Evolutionary conservation across 2,797 vertebrate genomes (phyloP).

Genomic region (Alcedo quadribrachys): DNA sequence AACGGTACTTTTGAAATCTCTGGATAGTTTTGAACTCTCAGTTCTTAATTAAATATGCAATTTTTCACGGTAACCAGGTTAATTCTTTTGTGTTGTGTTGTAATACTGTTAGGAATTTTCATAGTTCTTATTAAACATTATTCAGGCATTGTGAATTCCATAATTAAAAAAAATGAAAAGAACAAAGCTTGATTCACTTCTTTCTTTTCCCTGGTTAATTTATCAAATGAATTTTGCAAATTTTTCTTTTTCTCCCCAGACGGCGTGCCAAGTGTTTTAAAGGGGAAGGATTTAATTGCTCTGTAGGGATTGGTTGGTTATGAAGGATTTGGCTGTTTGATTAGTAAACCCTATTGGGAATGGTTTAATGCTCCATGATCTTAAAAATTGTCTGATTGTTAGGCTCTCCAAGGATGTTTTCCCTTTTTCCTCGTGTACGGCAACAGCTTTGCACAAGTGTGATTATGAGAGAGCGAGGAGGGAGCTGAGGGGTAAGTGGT

Average conservation of each 20-base stretch:
- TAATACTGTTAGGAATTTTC: slow-evolving; percentile 87
- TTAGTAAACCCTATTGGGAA: slow-evolving; percentile 99
- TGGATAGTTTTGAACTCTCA: slow-evolving; percentile 90
- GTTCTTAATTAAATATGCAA: slow-evolving; percentile 98
- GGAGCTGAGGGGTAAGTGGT: not conserved
- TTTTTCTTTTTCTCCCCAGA: slow-evolving; percentile 92
- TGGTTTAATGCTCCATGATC: slow-evolving; percentile 99
- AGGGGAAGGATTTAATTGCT: slow-evolving; percentile 99
- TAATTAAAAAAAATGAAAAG: slow-evolving; percentile 88
- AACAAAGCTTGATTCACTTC: slow-evolving; percentile 91
- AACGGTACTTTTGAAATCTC: slow-evolving; percentile 85
- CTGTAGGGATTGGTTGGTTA: slow-evolving; percentile 99
- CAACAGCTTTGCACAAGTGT: slow-evolving; percentile 89
- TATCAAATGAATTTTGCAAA: slow-evolving; percentile 94
- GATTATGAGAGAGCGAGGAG: slow-evolving; percentile 75
- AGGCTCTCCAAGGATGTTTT: slow-evolving; percentile 88
- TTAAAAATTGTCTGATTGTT: slow-evolving; percentile 98
- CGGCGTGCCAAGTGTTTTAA: slow-evolving; percentile 97
- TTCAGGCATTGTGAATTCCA: slow-evolving; percentile 88
- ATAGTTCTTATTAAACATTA: slow-evolving; percentile 86
- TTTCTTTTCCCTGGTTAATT: slow-evolving; percentile 87
- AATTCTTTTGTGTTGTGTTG: slow-evolving; percentile 88
- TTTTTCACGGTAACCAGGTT: slow-evolving; percentile 92
- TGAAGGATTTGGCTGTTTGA: slow-evolving; percentile 99
- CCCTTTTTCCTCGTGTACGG: slow-evolving; percentile 82